Conservation (phyloP, 2,888 invertebrate genomes). For the Amphipoea lucens region DNA sequence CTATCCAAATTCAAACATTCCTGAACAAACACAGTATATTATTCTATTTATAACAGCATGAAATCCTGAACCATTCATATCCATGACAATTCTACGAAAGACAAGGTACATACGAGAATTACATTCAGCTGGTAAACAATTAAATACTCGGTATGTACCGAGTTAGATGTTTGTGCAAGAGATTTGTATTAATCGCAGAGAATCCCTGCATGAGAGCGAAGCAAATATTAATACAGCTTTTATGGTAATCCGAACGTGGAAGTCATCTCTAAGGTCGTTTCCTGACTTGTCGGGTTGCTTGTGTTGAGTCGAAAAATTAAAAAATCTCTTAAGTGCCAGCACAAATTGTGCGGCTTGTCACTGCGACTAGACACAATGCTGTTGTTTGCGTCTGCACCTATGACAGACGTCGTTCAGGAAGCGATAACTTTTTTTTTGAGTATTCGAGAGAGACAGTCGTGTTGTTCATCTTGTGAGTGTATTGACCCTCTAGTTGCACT, state of each 20-base stretch:
- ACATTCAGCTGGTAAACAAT: slow-evolving; percentile 48
- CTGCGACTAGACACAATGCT: not conserved
- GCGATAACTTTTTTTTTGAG: not conserved
- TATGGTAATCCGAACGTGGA: slow-evolving; percentile 34
- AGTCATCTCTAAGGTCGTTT: slow-evolving; percentile 8
- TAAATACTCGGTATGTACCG: slow-evolving; percentile 35
- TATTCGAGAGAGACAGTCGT: not conserved
- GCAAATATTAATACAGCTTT: slow-evolving; percentile 47
- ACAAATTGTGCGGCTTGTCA: not conserved
- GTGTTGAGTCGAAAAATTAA: not conserved
- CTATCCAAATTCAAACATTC: not conserved
- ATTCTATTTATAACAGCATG: not conserved
- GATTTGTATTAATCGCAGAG: slow-evolving; percentile 47
- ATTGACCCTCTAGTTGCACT: not conserved
- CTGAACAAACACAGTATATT: not conserved
- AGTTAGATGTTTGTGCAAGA: slow-evolving; percentile 44
- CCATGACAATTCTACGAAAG: not conserved
- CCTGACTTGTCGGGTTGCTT: not conserved
- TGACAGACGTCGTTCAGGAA: not conserved
- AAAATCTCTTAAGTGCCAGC: not conserved
- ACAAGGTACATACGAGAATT: not conserved
- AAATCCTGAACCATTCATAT: not conserved
- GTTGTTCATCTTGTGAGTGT: not conserved
- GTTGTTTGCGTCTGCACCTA: not conserved
- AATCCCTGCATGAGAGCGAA: slow-evolving; percentile 30